phyloP scores from a whole-genome alignment of 2,113 vertebrate genomes.

The Eleginops maclovinus region DNA sequence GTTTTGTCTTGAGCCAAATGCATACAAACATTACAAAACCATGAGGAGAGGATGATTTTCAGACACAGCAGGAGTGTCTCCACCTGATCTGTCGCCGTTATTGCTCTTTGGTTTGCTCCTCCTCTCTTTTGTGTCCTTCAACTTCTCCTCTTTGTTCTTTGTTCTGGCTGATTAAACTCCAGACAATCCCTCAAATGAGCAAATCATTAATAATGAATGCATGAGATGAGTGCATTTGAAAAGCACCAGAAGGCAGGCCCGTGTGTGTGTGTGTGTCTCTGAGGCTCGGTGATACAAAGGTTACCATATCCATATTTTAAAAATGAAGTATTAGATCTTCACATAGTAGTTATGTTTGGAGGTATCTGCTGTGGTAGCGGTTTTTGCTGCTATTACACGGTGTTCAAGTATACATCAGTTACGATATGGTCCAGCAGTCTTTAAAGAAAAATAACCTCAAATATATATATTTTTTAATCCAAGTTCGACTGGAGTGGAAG shows the following conservation, averaged over 20 bases:
- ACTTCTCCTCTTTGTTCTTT: slow-evolving; percentile 21
- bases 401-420: no score
- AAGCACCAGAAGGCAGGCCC: neutral
- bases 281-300: neutral
- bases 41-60: neutral
- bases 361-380: no score
- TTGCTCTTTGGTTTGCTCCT: neutral
- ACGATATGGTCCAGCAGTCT: no score
- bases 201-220: slow-evolving; percentile 57
- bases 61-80: neutral
- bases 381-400: no score
- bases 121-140: slow-evolving; percentile 16
- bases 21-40: no score
- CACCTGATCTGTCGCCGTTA: neutral
- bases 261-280: neutral
- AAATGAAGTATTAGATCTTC: neutral
- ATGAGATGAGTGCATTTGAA: slow-evolving; percentile 37
- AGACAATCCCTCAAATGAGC: slow-evolving; percentile 48
- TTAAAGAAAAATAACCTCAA: no score
- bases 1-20: neutral
- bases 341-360: neutral
- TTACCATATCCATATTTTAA: neutral
- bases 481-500: no score
- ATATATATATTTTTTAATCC: no score
- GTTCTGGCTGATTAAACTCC: slow-evolving; percentile 33